Percentiles rank a stretch among this genome's conserved stretches.
Evolutionary conservation across 2,888 invertebrate genomes (phyloP).

Genomic region (Pecten maximus): DNA sequence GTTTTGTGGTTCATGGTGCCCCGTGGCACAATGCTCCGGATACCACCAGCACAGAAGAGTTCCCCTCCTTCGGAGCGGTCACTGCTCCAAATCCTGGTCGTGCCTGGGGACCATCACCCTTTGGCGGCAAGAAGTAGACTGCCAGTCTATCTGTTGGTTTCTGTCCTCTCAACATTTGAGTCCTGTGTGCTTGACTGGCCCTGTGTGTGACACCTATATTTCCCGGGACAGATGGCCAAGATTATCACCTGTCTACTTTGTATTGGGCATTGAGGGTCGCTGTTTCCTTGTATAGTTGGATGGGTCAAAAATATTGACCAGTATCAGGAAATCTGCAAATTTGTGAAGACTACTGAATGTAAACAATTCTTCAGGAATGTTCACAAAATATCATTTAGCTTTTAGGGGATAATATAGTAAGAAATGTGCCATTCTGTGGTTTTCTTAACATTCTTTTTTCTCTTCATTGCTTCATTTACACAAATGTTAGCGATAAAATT

Average conservation of each 20-base stretch:
- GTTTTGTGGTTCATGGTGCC: constrained; percentile 80
- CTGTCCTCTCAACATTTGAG: neutral
- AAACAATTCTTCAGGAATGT: neutral
- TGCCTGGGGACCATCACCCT: constrained; percentile 71
- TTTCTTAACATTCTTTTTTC: neutral
- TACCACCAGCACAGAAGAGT: constrained; percentile 82
- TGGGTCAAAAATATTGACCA: neutral
- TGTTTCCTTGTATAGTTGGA: neutral
- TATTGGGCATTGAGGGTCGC: neutral
- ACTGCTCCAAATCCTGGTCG: constrained; percentile 70
- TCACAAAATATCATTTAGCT: neutral
- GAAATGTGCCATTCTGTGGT: neutral
- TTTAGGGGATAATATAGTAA: neutral
- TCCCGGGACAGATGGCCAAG: neutral
- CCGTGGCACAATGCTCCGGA: constrained; percentile 81
- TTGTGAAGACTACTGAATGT: too few species aligned
- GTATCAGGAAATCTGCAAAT: neutral
- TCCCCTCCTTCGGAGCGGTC: constrained; percentile 76
- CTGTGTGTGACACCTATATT: constrained; percentile 8
- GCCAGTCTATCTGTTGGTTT: neutral
- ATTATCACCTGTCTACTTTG: neutral
- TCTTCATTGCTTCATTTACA: neutral
- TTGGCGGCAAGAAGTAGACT: constrained; percentile 41
- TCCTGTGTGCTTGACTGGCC: constrained; percentile 16
- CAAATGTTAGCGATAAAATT: neutral